Evolutionary conservation across 2,888 invertebrate genomes (phyloP), one percentile per base, ranked within the genome.

Genomic region (Idaea aversata): DNA sequence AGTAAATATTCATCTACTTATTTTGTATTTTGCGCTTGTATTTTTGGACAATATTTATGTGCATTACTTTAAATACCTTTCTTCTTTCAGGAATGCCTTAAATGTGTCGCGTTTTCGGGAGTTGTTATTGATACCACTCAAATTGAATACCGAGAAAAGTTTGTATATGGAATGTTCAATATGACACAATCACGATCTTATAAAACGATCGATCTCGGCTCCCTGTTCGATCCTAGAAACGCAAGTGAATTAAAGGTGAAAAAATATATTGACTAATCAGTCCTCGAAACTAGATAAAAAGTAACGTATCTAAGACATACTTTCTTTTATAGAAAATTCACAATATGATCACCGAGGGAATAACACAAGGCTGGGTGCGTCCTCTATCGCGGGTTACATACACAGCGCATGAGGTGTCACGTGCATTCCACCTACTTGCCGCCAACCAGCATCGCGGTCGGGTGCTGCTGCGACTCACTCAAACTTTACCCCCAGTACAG

Each of bases 401-500:
- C 63, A 68, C 72, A 0, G 76, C 85, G 3, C 65, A 69, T 0
- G 84, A 86, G 4, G 81, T 68, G 0, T 4, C 77, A 5, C 79
- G 82, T 2, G 90, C 88, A 0, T 79, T 88, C 69, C 75, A 77
- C 0, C 73, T 88, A 63, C 72, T 88, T n/a, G 81, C 85, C 0
- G 75, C 77, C 10, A 83, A 85, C 63, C 75, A 74, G 1, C 88
- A 89, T 67, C 80, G 84, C 25, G 89, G 89, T 4, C 78, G 88
- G 5, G 86, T 86, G 34, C 76, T 90, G 57, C 72, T 90, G 35
- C 69, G 74, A 0, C 64, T 87, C 65, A 64, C 69, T 6, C 70
- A 74, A 5, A 16, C 70, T 4, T 59, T 66, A 0, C 66, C 63
- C 0, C 35, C 65, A 2, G 64, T 73, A 4, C 67, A 70, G n/a